phyloP scores from a whole-genome alignment of 2,113 vertebrate species.

The Corynorhinus townsendii region DNA sequence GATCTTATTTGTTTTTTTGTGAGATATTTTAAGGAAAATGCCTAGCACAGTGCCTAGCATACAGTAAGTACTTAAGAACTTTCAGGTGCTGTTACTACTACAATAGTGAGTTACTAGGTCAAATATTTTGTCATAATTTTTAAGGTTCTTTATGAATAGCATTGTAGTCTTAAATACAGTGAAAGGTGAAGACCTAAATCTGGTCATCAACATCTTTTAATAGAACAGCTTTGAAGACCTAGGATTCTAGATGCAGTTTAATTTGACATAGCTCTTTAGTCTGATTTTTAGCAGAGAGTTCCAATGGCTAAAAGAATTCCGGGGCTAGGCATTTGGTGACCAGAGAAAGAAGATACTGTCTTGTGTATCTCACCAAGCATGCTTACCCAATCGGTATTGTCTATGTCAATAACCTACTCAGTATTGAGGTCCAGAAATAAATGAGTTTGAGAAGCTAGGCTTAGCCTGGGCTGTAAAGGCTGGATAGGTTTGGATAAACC shows the following conservation, averaged over 20 bases:
- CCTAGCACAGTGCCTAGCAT: not conserved
- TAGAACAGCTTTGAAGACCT: not conserved
- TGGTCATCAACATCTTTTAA: not conserved
- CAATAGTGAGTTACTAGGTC: not conserved
- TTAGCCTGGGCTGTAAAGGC: not conserved
- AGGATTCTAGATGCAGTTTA: not conserved
- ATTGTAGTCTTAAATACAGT: not conserved
- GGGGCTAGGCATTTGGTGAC: not conserved
- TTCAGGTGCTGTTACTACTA: not conserved
- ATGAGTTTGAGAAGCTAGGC: not conserved
- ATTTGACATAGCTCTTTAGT: not conserved
- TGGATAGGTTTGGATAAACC: constrained; percentile 18
- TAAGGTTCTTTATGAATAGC: not conserved
- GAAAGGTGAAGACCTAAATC: not conserved
- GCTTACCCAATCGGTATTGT: not conserved
- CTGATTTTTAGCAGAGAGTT: not conserved
- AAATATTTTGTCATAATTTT: constrained; percentile 10
- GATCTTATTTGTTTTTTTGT: not conserved
- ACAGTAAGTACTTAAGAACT: not conserved
- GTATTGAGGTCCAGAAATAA: constrained; percentile 30
- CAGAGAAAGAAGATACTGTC: not conserved
- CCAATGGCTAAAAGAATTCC: constrained; percentile 11
- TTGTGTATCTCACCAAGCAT: not conserved
- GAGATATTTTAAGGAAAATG: not conserved
- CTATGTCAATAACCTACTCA: not conserved